These are phyloP conservation scores for Heliothis virescens DNA, from an alignment of 1,140 invertebrate species.

Conservation along the genomic window DNA sequence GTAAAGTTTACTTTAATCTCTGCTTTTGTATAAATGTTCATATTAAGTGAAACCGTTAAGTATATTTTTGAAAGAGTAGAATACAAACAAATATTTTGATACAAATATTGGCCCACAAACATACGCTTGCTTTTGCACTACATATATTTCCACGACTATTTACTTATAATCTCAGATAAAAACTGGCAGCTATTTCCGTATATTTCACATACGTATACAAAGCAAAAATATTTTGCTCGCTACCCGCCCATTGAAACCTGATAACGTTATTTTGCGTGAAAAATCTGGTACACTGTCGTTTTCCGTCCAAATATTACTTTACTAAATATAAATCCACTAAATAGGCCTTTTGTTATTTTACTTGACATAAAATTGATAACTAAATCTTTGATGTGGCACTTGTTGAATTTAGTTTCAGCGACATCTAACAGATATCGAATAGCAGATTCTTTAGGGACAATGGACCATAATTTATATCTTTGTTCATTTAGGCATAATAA, in stretches of 20 bases:
- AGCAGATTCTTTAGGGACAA: too few relatives aligned
- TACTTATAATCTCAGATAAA: background rate
- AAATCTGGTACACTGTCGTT: background rate
- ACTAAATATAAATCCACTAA: background rate
- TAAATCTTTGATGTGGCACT: too few relatives aligned
- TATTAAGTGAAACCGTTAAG: too few relatives aligned
- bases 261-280: constrained; percentile 1
- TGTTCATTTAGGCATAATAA: too few relatives aligned
- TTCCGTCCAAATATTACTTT: background rate
- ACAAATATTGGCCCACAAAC: background rate
- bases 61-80: too few relatives aligned
- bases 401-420: too few relatives aligned
- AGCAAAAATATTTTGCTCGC: background rate
- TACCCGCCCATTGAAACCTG: background rate
- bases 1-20: background rate
- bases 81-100: too few relatives aligned
- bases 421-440: too few relatives aligned
- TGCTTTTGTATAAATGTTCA: background rate
- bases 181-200: constrained; percentile 3
- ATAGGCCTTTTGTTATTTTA: background rate
- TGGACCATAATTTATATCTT: too few relatives aligned
- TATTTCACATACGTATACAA: background rate
- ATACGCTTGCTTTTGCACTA: background rate
- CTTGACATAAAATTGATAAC: background rate
- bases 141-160: background rate